Evolutionary conservation across 2,797 vertebrate species (phyloP).

Genomic region (Babyrousa celebensis): DNA sequence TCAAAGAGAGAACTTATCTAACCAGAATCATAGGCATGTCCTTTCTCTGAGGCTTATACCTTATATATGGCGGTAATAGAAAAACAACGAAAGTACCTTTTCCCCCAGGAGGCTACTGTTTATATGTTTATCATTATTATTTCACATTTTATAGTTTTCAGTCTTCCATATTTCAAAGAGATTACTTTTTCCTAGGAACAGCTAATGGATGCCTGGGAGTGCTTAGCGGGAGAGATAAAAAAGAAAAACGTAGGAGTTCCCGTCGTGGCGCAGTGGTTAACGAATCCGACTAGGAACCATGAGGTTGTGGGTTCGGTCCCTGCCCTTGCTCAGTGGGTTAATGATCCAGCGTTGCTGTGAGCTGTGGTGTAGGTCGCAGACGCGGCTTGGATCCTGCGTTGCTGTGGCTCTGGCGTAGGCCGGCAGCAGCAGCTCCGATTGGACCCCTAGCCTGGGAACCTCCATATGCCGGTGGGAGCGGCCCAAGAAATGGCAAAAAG

Average conservation of each 20-base stretch:
- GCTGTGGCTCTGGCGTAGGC: no score
- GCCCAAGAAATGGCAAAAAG: no score
- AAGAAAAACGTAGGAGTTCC: not conserved
- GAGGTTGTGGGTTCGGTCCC: no score
- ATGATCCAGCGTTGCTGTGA: no score
- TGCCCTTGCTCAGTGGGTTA: no score
- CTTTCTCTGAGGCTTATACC: not conserved
- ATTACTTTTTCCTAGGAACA: constrained; percentile 74
- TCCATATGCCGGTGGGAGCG: no score
- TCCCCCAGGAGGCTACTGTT: constrained; percentile 67
- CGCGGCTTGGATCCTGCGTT: no score
- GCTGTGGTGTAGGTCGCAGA: no score
- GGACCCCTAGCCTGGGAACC: no score
- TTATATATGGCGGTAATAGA: constrained; percentile 59
- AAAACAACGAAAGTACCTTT: constrained; percentile 72
- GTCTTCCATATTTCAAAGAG: constrained; percentile 78
- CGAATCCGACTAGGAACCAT: no score
- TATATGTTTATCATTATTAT: constrained; percentile 81
- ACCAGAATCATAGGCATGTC: not conserved
- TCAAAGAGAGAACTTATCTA: constrained; percentile 54
- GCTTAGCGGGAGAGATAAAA: constrained; percentile 62
- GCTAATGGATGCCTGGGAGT: constrained; percentile 77
- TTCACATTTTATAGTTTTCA: constrained; percentile 81
- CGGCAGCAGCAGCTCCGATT: no score
- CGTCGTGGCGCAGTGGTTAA: no score